These are phyloP conservation scores for Nerophis lumbriciformis DNA, from an alignment of 2,113 vertebrate genomes.

Conservation along the genomic window DNA sequence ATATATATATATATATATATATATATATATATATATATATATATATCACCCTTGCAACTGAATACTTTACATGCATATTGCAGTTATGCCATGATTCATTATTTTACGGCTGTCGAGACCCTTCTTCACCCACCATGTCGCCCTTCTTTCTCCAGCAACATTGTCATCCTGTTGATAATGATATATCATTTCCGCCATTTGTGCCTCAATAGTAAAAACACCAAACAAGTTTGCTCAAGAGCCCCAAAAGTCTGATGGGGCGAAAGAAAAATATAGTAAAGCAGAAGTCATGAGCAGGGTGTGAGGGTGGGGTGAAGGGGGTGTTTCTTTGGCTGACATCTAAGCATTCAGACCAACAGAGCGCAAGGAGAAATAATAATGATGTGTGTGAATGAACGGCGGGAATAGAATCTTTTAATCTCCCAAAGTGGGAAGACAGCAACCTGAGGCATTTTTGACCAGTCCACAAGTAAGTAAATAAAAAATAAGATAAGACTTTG, in stretches of 20 bases:
- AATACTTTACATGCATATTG: not conserved
- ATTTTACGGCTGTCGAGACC: constrained; percentile 30
- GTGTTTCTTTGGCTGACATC: constrained; percentile 11
- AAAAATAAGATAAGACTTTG: constrained; percentile 40
- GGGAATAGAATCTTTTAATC: constrained; percentile 76
- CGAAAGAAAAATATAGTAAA: not conserved
- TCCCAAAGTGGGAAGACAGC: constrained; percentile 70
- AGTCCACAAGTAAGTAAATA: constrained; percentile 72
- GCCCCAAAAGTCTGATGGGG: constrained; percentile 41
- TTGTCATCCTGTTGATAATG: constrained; percentile 51
- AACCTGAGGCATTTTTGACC: constrained; percentile 72
- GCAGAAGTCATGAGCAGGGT: constrained; percentile 1
- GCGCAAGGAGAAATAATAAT: constrained; percentile 56
- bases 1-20: too few relatives aligned
- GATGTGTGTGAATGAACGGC: constrained; percentile 63
- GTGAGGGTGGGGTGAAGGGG: not conserved
- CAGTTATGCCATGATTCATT: constrained; percentile 25
- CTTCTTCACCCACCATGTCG: constrained; percentile 29
- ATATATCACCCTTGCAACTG: too few relatives aligned
- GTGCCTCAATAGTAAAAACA: constrained; percentile 39
- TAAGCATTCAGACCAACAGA: constrained; percentile 33
- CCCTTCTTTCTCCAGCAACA: constrained; percentile 45
- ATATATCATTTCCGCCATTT: constrained; percentile 39
- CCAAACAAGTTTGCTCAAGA: constrained; percentile 46
- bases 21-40: too few relatives aligned